Base-by-base conservation (phyloP, 2,113 vertebrate genomes). In the Fulica atra region DNA sequence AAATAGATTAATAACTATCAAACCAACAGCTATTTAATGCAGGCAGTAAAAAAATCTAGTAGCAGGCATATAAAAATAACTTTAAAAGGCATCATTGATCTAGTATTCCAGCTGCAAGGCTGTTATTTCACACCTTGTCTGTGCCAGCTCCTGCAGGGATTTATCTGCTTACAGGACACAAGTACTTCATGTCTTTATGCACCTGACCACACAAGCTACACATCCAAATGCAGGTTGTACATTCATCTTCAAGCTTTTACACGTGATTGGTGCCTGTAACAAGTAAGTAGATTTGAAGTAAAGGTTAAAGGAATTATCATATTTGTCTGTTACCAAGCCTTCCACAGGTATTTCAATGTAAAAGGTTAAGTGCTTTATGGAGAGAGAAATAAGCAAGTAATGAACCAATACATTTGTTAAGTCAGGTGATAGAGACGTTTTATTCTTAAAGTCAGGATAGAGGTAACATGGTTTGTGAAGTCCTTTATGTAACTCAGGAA, bases 221-320 rank as follows among this genome's bases (percentile, higher is more conserved):
- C 16, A 77, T 68, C 42, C 33, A 88, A 81, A 64, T 48, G 44
- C 29, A 90, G 19, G 33, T 63, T 86, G 28, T 38, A 81, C 31
- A 42, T 64, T 59, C 35, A 36, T 84, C 73, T 69, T 85, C 82
- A 92, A 89, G 51, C 33, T 90, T 83, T 90, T 74, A 74, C 35
- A 59, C 2, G 1, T 31, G 66, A 68, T 31, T 53, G 61, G 33
- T 72, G 33, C 70, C 66, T 63, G 56, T 63, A 82, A 54, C 23
- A 89, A 92, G 36, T 69, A 89, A 89, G 78, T 76, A 42, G 57
- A 60, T 89, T 68, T 83, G 59, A 89, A 86, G 70, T 31, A 78
- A 92, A 93, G 60, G 65, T 81, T 94, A 96, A 94, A 83, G 64
- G 20, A 81, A 81, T 95, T 88, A 84, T 23, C 51, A 28, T 71